Evolutionary conservation across 2,888 invertebrate species (phyloP).

Genomic region (Rhamphomyia laevipes): DNA sequence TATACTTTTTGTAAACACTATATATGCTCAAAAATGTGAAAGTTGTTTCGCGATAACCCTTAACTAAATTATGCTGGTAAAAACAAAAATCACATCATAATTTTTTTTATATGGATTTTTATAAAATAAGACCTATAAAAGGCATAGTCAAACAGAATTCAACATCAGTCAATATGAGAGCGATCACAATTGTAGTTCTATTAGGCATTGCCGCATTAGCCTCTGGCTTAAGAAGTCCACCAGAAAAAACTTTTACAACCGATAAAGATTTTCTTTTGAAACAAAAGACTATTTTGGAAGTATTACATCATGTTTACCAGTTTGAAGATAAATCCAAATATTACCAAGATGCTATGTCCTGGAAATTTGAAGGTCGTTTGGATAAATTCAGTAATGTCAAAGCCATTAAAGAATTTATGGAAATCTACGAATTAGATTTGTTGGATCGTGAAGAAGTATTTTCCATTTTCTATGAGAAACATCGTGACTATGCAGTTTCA

Average conservation of each 20-base stretch:
- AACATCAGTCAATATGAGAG: conserved; percentile 14
- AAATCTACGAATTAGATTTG: conserved; percentile 2
- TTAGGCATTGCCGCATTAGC: conserved; percentile 8
- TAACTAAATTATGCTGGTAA: too few species aligned
- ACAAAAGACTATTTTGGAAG: conserved; percentile 12
- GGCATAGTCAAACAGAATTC: too few species aligned
- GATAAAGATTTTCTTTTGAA: conserved; percentile 11
- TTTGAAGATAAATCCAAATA: conserved; percentile 10
- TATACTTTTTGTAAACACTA: too few species aligned
- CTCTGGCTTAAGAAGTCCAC: background rate
- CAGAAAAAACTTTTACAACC: conserved; percentile 8
- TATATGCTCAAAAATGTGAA: too few species aligned
- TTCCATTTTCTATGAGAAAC: conserved; percentile 9
- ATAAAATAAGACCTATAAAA: too few species aligned
- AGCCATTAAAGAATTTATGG: conserved; percentile 10
- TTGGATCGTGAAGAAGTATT: conserved; percentile 12
- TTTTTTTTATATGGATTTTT: too few species aligned
- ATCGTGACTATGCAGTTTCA: conserved; percentile 35
- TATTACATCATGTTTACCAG: conserved; percentile 12
- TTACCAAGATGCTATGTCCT: conserved; percentile 8
- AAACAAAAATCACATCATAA: too few species aligned
- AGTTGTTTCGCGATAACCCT: too few species aligned
- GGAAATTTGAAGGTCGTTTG: conserved; percentile 7
- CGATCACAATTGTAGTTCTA: conserved; percentile 11
- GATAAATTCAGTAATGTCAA: conserved; percentile 7